These are phyloP conservation scores for Tipula vernalis DNA, from an alignment of 2,888 invertebrate species.

Conservation along the genomic window DNA sequence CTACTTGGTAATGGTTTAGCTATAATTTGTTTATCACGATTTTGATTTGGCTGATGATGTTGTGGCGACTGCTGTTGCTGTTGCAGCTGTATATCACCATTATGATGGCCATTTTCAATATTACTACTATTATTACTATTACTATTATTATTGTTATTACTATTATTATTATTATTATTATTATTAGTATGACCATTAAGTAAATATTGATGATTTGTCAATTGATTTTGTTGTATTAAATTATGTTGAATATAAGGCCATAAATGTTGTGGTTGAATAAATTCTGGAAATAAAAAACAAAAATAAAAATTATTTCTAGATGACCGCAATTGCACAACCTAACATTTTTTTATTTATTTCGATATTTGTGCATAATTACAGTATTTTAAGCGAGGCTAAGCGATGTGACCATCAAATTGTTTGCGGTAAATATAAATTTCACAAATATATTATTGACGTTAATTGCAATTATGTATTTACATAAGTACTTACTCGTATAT, in stretches of 20 bases:
- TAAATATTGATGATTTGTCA: slow-evolving; percentile 36
- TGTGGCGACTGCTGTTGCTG: slow-evolving; percentile 10
- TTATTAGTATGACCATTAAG: slow-evolving; percentile 24
- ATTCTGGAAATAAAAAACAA: slow-evolving; percentile 24
- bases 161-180: slow-evolving; percentile 15
- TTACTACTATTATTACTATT: slow-evolving; percentile 17
- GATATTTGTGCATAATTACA: background rate
- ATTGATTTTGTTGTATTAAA: slow-evolving; percentile 34
- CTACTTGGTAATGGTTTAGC: slow-evolving; percentile 79
- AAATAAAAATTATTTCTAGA: background rate
- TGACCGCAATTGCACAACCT: background rate
- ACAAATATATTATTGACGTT: background rate
- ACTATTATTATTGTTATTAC: slow-evolving; percentile 19
- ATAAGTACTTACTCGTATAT: background rate
- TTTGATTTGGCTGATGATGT: slow-evolving; percentile 17
- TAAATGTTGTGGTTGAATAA: slow-evolving; percentile 38
- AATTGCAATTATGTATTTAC: background rate
- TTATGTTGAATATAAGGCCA: slow-evolving; percentile 39
- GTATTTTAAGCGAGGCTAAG: background rate
- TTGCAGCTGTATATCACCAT: slow-evolving; percentile 9
- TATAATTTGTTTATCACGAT: slow-evolving; percentile 37
- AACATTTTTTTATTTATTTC: background rate
- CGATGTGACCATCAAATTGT: background rate
- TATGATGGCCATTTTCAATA: slow-evolving; percentile 9
- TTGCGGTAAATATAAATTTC: background rate